Percentiles rank a stretch among this genome's conserved stretches.
These are phyloP conservation scores for Sebastes schlegelii DNA, from an alignment of 2,113 vertebrate species.

Conservation along the genomic window DNA sequence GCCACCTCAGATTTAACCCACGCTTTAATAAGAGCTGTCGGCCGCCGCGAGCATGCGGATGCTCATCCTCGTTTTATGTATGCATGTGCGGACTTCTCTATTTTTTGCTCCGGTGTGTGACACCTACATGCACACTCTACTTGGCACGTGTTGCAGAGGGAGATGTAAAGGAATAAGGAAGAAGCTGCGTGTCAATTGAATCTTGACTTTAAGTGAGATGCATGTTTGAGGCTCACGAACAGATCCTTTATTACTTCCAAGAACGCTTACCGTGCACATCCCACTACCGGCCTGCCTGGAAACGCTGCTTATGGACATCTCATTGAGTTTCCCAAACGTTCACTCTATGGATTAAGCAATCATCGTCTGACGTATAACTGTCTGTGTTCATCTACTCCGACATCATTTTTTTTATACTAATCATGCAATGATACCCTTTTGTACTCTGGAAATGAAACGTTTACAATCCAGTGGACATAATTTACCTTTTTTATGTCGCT, in stretches of 20 bases:
- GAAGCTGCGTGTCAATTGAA: conserved; percentile 20
- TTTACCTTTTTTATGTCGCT: conserved; percentile 43
- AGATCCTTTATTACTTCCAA: conserved; percentile 50
- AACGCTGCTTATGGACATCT: conserved; percentile 54
- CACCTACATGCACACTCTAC: background rate
- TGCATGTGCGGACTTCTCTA: background rate
- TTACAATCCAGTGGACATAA: conserved; percentile 34
- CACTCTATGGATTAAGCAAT: conserved; percentile 68
- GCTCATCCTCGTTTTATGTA: background rate
- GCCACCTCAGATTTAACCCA: conserved; percentile 60
- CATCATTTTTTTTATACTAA: conserved; percentile 21
- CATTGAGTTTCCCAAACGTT: conserved; percentile 72
- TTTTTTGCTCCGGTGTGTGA: conserved; percentile 5
- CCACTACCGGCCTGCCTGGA: conserved; percentile 54
- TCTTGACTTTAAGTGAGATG: conserved; percentile 37
- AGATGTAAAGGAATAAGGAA: conserved; percentile 8
- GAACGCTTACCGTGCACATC: conserved; percentile 65
- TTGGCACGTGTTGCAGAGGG: background rate
- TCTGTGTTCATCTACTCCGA: conserved; percentile 25
- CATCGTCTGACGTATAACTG: conserved; percentile 41
- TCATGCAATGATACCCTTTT: conserved; percentile 11
- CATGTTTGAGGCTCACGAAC: conserved; percentile 17
- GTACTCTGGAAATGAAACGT: conserved; percentile 19
- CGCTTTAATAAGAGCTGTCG: conserved; percentile 65
- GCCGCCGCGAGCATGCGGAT: conserved; percentile 20